A percentile compares a stretch with the other conserved stretches of the same genome.
Evolutionary conservation across 2,113 vertebrate species (phyloP).

Genomic region (Spermophilus dauricus): DNA sequence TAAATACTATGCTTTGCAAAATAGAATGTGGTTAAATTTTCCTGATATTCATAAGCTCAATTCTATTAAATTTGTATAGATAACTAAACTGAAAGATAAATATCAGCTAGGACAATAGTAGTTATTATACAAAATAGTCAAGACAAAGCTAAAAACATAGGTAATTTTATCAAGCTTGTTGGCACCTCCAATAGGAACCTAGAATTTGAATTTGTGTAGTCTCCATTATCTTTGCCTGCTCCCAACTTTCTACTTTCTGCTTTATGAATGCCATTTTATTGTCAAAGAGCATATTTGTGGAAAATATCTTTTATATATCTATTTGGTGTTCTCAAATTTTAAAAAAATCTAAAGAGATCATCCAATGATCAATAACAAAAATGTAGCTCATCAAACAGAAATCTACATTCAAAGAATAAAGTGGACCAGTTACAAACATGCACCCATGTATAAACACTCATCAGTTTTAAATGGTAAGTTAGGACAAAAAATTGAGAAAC

Average conservation of each 20-base stretch:
- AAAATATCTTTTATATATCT: not conserved
- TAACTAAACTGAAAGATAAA: not conserved
- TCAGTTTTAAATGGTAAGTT: not conserved
- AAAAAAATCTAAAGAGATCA: not conserved
- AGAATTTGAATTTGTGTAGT: not conserved
- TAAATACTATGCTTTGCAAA: not conserved
- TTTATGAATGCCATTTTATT: not conserved
- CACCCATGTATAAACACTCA: not conserved
- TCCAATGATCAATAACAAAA: not conserved
- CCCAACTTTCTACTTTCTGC: not conserved
- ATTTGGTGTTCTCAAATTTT: not conserved
- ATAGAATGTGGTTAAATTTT: not conserved
- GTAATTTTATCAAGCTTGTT: not conserved
- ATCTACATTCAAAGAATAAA: no score
- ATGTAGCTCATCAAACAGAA: not conserved
- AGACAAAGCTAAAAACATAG: no score
- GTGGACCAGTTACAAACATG: not conserved
- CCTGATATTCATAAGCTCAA: not conserved
- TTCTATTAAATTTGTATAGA: not conserved
- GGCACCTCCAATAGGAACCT: not conserved
- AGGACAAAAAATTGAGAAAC: not conserved
- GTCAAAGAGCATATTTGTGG: not conserved
- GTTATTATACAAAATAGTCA: no score
- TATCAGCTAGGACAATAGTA: no score
- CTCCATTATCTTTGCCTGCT: not conserved